Percentiles rank a stretch among this genome's conserved stretches.
phyloP scores from a whole-genome alignment of 2,113 vertebrate species.

The Nothoprocta perdicaria region DNA sequence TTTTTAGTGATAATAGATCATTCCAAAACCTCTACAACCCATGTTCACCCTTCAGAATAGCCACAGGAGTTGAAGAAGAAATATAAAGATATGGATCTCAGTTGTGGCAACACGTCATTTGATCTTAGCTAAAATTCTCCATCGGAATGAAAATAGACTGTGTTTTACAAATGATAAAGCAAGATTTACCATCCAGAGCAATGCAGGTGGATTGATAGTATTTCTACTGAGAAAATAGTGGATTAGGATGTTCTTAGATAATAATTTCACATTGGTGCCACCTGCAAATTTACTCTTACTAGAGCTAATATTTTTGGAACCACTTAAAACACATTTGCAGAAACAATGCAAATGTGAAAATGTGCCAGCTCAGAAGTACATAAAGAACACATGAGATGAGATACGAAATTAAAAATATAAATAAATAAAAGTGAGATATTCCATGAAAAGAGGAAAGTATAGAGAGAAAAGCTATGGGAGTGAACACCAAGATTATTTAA shows the following conservation, averaged over 20 bases:
- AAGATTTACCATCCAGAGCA: not conserved
- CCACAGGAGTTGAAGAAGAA: not conserved
- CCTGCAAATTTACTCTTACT: not conserved
- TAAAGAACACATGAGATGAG: not conserved
- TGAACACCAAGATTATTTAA: not conserved
- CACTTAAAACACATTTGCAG: not conserved
- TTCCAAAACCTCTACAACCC: not conserved
- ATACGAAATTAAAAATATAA: not conserved
- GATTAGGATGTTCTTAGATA: not conserved
- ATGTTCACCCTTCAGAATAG: not conserved
- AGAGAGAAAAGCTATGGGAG: not conserved
- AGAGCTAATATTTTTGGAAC: not conserved
- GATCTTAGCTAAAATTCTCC: not conserved
- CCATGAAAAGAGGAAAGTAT: not conserved
- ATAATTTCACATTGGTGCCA: not conserved
- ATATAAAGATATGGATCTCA: not conserved
- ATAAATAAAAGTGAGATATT: not conserved
- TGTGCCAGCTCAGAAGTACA: not conserved
- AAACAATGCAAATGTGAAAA: not conserved
- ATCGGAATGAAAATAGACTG: not conserved
- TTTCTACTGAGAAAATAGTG: not conserved
- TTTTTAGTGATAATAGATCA: not conserved
- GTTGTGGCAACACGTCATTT: accelerated
- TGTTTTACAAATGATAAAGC: not conserved
- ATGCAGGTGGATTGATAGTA: not conserved